These are phyloP conservation scores for Drosophila azteca DNA, from an alignment of 1,140 invertebrate genomes.

Conservation along the genomic window DNA sequence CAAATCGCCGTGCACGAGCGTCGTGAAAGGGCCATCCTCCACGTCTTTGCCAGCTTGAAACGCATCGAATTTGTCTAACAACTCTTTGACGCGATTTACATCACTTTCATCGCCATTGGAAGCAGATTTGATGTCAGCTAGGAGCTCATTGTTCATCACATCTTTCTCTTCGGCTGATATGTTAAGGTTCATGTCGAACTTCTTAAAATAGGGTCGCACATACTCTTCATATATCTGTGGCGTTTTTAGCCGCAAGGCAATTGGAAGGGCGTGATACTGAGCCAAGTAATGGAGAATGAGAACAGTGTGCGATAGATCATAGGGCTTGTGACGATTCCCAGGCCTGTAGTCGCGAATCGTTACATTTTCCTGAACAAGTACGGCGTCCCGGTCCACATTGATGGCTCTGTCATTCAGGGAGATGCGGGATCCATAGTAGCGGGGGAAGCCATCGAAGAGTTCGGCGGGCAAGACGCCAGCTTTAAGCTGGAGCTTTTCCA, in stretches of 20 bases:
- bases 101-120: constrained; percentile 38
- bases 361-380: constrained; percentile 86
- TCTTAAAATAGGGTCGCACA: constrained; percentile 77
- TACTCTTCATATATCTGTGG: constrained; percentile 84
- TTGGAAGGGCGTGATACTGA: constrained; percentile 85
- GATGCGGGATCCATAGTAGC: constrained; percentile 85
- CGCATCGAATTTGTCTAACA: constrained; percentile 32
- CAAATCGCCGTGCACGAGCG: constrained; percentile 86
- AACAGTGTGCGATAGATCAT: constrained; percentile 84
- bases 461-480: constrained; percentile 79
- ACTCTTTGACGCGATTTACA: constrained; percentile 41
- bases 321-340: constrained; percentile 84
- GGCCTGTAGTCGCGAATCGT: constrained; percentile 84
- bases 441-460: constrained; percentile 84
- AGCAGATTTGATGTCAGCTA: constrained; percentile 41
- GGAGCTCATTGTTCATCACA: constrained; percentile 27
- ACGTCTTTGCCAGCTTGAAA: constrained; percentile 42
- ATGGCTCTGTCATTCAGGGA: constrained; percentile 79
- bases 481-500: constrained; percentile 85
- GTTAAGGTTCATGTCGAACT: constrained; percentile 71
- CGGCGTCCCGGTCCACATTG: constrained; percentile 85
- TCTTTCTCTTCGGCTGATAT: constrained; percentile 33
- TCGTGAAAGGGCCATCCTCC: constrained; percentile 82
- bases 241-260: constrained; percentile 85
- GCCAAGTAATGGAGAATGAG: constrained; percentile 85